phyloP scores from a whole-genome alignment of 2,888 invertebrate genomes.

The Mellilla xanthometata region DNA sequence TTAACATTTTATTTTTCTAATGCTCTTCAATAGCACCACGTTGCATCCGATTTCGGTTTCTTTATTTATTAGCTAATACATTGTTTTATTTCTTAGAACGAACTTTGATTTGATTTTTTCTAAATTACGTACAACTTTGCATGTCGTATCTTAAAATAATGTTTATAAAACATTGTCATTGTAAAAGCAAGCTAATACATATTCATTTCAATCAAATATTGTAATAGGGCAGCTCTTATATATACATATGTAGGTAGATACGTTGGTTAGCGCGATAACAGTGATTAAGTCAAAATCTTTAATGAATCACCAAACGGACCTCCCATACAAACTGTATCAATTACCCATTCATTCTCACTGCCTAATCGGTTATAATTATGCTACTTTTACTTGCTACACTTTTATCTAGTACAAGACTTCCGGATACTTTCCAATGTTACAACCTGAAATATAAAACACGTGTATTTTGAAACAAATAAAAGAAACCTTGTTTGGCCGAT shows the following conservation, averaged over 20 bases:
- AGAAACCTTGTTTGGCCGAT: constrained; percentile 41
- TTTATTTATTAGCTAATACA: no score
- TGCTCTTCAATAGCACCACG: no score
- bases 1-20: background rate
- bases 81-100: no score
- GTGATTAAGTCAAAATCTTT: constrained; percentile 32
- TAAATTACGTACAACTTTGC: no score
- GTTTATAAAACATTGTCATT: constrained; percentile 7
- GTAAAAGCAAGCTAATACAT: constrained; percentile 18
- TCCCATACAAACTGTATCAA: constrained; percentile 49
- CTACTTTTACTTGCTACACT: constrained; percentile 41
- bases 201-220: constrained; percentile 19
- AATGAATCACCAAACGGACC: constrained; percentile 51
- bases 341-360: constrained; percentile 54
- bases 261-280: constrained; percentile 36
- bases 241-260: no score
- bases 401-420: constrained; percentile 52
- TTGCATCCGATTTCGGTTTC: no score
- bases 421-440: constrained; percentile 30
- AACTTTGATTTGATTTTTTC: no score
- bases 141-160: no score
- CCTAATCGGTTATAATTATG: constrained; percentile 29
- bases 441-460: constrained; percentile 16
- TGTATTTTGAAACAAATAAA: constrained; percentile 17
- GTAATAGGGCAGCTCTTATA: constrained; percentile 14